A percentile compares a stretch with the other conserved stretches of the same genome.
phyloP scores from a whole-genome alignment of 2,797 vertebrate genomes.

The Channa striata region DNA sequence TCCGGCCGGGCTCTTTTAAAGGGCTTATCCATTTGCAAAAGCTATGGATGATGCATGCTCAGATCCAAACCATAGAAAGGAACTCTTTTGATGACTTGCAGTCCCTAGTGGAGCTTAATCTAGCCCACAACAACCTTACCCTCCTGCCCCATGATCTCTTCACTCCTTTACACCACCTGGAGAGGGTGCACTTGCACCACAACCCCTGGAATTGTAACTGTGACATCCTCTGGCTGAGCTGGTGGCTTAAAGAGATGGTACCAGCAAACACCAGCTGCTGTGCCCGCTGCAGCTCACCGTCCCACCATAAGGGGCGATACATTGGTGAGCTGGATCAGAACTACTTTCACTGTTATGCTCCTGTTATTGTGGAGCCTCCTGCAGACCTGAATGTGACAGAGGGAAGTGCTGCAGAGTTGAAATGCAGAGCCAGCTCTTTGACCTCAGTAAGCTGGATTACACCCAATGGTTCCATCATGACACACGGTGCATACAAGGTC shows the following conservation, averaged over 20 bases:
- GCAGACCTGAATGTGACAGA: constrained; percentile 98
- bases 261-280: constrained; percentile 98
- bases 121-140: constrained; percentile 99
- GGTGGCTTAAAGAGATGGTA: constrained; percentile 99
- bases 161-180: constrained; percentile 95
- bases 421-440: constrained; percentile 95
- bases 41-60: constrained; percentile 99
- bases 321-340: constrained; percentile 99
- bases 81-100: constrained; percentile 99
- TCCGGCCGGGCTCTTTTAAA: constrained; percentile 97
- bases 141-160: constrained; percentile 99
- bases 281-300: constrained; percentile 94
- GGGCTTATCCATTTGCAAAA: constrained; percentile 98
- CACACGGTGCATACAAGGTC: constrained; percentile 96
- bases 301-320: constrained; percentile 95
- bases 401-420: constrained; percentile 97
- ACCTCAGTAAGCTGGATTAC: constrained; percentile 99
- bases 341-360: constrained; percentile 99
- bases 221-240: constrained; percentile 99
- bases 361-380: constrained; percentile 98
- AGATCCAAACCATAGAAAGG: constrained; percentile 98
- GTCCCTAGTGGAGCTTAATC: constrained; percentile 97
- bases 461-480: constrained; percentile 99
- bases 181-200: constrained; percentile 98
- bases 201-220: constrained; percentile 99